Conservation (phyloP, 2,113 vertebrate genomes). For the Calidris pygmaea region DNA sequence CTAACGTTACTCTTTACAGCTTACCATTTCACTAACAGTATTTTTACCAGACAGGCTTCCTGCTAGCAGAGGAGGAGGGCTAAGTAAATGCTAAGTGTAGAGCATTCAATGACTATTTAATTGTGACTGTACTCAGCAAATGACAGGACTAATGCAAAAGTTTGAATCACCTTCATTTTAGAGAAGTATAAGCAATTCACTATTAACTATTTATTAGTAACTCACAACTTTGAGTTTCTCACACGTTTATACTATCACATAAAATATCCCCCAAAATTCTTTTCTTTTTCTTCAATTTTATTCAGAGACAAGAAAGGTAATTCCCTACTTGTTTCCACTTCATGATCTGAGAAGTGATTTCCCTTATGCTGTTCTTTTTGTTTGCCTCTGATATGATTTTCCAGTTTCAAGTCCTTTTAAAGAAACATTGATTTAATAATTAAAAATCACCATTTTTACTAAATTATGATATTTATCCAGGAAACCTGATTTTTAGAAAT, state of each 20-base stretch:
- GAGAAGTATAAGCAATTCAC: background rate
- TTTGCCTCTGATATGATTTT: background rate
- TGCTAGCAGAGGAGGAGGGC: background rate
- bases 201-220: background rate
- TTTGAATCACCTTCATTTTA: background rate
- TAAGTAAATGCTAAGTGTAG: background rate
- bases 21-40: background rate
- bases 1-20: background rate
- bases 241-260: background rate
- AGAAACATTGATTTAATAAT: background rate
- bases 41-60: slow-evolving; percentile 7
- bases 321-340: background rate
- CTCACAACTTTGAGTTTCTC: background rate
- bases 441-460: background rate
- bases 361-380: background rate
- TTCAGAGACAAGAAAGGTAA: background rate
- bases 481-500: background rate
- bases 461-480: background rate
- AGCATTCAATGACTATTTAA: background rate
- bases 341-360: background rate
- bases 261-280: background rate
- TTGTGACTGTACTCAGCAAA: background rate
- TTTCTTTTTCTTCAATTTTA: background rate
- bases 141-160: background rate
- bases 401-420: background rate